Evolutionary conservation across 2,113 vertebrate genomes (phyloP).

Genomic region (Silurus asotus): DNA sequence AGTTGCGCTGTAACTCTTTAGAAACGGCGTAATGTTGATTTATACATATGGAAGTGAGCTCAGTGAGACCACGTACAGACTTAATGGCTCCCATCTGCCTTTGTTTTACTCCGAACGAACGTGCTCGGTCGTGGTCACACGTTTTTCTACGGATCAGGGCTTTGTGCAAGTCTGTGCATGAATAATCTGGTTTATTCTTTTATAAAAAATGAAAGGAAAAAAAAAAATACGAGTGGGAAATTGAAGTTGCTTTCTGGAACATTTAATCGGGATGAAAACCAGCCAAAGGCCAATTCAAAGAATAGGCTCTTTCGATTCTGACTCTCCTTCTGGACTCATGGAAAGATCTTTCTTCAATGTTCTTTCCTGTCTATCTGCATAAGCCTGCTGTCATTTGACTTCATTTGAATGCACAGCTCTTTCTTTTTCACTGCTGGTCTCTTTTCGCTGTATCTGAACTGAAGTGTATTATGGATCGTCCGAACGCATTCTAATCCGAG

Average conservation of each 20-base stretch:
- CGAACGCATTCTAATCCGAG: not conserved
- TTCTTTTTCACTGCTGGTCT: not conserved
- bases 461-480: no score
- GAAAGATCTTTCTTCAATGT: not conserved
- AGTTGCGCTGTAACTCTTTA: constrained; percentile 2
- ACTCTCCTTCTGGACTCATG: not conserved
- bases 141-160: constrained; percentile 25
- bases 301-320: not conserved
- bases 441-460: not conserved
- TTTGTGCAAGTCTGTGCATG: constrained; percentile 22
- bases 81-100: constrained; percentile 52
- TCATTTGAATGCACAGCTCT: constrained; percentile 31
- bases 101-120: constrained; percentile 18
- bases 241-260: not conserved
- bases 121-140: constrained; percentile 33
- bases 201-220: not conserved
- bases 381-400: constrained; percentile 31
- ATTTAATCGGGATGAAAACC: not conserved
- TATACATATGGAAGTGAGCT: constrained; percentile 28
- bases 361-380: not conserved
- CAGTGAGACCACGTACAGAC: constrained; percentile 25
- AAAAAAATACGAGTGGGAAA: no score
- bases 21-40: constrained; percentile 1
- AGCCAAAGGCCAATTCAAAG: not conserved
- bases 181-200: constrained; percentile 1